These are phyloP conservation scores for Phyllostomus hastatus DNA, from an alignment of 2,113 vertebrate genomes.

Conservation along the genomic window DNA sequence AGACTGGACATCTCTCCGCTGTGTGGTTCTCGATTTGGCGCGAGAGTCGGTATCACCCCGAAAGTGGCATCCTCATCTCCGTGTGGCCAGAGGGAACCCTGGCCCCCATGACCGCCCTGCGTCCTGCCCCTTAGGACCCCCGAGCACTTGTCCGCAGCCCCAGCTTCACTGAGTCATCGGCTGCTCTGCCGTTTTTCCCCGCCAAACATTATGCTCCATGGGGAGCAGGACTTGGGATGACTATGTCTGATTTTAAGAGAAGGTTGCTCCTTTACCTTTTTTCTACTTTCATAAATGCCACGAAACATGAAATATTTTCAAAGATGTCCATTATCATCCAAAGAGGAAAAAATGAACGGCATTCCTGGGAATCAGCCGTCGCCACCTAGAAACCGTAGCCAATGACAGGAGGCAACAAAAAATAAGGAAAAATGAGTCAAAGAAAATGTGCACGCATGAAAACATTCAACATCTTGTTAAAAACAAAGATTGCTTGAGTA, in stretches of 20 bases:
- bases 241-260: background rate
- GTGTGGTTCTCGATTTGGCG: background rate
- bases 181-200: background rate
- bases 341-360: background rate
- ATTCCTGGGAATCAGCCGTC: background rate
- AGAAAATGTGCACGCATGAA: background rate
- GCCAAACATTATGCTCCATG: background rate
- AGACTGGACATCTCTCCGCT: background rate
- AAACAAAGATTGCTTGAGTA: background rate
- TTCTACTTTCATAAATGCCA: background rate
- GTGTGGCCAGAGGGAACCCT: background rate
- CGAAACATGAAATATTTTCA: background rate
- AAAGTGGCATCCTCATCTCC: background rate
- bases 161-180: no score
- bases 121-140: background rate
- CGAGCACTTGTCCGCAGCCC: background rate
- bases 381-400: background rate
- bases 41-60: background rate
- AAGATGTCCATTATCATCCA: background rate
- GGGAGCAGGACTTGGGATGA: background rate
- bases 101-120: rapidly evolving
- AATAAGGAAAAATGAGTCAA: background rate
- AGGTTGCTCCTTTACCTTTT: background rate
- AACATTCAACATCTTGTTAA: background rate
- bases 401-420: background rate